Evolutionary conservation across 2,888 invertebrate genomes (phyloP), one percentile per base, ranked within the genome.

Genomic region (Cantharis flavilabris): DNA sequence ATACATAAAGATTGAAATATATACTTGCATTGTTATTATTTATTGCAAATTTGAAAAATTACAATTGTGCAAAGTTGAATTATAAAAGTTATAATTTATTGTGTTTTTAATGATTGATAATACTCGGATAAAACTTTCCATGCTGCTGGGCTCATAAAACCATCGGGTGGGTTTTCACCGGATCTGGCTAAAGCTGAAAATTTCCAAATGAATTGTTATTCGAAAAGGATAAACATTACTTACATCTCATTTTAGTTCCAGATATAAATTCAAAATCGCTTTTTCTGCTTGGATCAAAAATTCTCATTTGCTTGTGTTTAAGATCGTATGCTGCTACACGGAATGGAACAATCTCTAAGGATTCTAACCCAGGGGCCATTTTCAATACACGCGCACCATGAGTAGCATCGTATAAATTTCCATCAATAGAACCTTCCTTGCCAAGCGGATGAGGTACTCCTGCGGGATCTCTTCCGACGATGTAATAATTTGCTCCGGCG

Each of bases 321-420:
- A 92, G 95, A 88, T 99, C 98, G 87, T 99, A 99, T 1, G 99
- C 99, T 0, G 99, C 99, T n/a, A 99, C 99, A 81, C 96, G 93
- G 91, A 99, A 99, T 3, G 99, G 99, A 83, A 99, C 94, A 80
- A 99, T 99, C 92, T 98, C 98, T 13, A 99, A 91, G 71, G 94
- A 93, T 76, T 93, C 93, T 20, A 99, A 91, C 0, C 99, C 99
- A n/a, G 98, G 98, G 16, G 99, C 98, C 93, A 96, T 94, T 82
- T 95, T 95, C 23, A 99, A 91, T 3, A 99, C 94, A 86, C 95
- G 92, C 1, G 95, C 95, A 0, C 99, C 99, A 88, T 99, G 99
- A 0, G 95, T 92, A 0, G 95, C 93, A 86, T 99, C 98, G 88
- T 95, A 99, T 2, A 99, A 91, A 90, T 98, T 98, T 20, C 96